A percentile compares a stretch with the other conserved stretches of the same genome.
These are phyloP conservation scores for Tamandua tetradactyla DNA, from an alignment of 2,797 vertebrate genomes.

Conservation along the genomic window DNA sequence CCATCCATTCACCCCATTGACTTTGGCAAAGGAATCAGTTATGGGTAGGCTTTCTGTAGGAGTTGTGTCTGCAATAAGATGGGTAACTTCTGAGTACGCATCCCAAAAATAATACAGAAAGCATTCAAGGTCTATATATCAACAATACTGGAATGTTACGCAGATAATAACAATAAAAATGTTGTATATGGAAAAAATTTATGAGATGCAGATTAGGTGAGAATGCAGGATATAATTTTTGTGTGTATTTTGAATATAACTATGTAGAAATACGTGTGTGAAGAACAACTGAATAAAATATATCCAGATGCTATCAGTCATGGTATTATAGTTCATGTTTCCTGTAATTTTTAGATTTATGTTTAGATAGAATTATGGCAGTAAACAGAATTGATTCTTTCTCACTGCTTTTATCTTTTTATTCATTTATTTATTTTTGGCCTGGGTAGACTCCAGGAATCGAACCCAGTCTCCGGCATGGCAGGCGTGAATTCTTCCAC, in stretches of 20 bases:
- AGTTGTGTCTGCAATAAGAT: not conserved
- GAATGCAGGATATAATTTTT: not conserved
- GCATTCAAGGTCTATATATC: not conserved
- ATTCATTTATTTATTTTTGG: no score
- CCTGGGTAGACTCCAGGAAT: no score
- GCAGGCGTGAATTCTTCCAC: no score
- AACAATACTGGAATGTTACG: not conserved
- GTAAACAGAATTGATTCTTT: no score
- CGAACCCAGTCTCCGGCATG: no score
- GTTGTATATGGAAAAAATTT: not conserved
- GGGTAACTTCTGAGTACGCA: not conserved
- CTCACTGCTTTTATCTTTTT: no score
- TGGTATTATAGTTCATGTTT: not conserved
- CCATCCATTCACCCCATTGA: not conserved
- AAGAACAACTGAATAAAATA: conserved; percentile 20
- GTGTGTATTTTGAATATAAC: not conserved
- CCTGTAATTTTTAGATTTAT: conserved; percentile 8
- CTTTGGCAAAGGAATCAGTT: not conserved
- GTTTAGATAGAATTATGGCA: not conserved
- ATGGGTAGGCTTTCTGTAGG: not conserved
- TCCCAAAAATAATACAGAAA: not conserved
- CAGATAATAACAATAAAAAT: not conserved
- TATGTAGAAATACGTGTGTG: not conserved
- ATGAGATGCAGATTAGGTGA: not conserved
- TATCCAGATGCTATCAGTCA: not conserved